Conservation (phyloP, 2,888 invertebrate species). For the Sarcophaga caerulescens region DNA sequence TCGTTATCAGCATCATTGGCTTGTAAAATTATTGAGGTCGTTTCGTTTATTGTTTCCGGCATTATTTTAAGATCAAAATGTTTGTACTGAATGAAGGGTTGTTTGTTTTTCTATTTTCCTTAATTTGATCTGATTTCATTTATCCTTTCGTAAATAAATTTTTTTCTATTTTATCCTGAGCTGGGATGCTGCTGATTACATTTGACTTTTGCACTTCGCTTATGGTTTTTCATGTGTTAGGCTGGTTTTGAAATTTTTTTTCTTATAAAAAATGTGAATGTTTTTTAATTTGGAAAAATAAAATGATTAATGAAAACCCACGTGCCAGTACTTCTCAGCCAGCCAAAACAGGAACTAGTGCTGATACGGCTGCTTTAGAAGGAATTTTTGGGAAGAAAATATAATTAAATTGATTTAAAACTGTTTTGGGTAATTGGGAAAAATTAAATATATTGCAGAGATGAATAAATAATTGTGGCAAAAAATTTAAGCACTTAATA, state of each 20-base stretch:
- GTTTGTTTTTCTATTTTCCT: constrained; percentile 65
- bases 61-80: constrained; percentile 73
- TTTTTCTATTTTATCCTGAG: constrained; percentile 71
- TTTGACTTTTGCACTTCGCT: constrained; percentile 78
- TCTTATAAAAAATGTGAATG: constrained; percentile 16
- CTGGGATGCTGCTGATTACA: constrained; percentile 72
- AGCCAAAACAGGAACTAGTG: too few relatives aligned
- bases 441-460: too few relatives aligned
- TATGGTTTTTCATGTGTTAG: constrained; percentile 12
- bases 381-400: neutral
- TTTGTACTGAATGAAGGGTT: constrained; percentile 76
- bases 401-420: too few relatives aligned
- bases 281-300: constrained; percentile 37
- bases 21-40: constrained; percentile 75
- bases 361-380: neutral
- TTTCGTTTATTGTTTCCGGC: constrained; percentile 62
- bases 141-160: constrained; percentile 47
- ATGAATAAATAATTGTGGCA: too few relatives aligned
- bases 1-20: constrained; percentile 69
- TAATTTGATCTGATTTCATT: constrained; percentile 57
- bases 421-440: too few relatives aligned
- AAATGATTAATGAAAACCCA: constrained; percentile 33
- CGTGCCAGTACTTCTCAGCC: constrained; percentile 39
- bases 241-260: constrained; percentile 7
- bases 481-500: too few relatives aligned